phyloP scores from a whole-genome alignment of 2,113 vertebrate genomes.

The Bathybates hornii region DNA sequence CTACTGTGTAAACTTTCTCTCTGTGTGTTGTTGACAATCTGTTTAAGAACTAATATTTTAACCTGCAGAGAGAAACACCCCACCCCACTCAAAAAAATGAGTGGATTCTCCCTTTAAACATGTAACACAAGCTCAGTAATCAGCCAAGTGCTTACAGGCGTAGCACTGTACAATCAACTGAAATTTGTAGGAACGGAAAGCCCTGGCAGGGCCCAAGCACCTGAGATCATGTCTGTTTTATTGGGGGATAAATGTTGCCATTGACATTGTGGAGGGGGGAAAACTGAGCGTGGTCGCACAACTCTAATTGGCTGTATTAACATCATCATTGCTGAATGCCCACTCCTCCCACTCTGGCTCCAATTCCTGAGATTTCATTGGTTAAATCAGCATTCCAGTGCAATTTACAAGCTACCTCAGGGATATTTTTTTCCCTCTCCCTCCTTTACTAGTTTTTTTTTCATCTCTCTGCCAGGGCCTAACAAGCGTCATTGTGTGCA shows the following conservation, averaged over 20 bases:
- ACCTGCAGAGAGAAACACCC: background rate
- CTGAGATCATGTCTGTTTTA: conserved; percentile 63
- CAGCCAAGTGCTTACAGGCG: conserved; percentile 50
- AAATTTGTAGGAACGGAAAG: conserved; percentile 55
- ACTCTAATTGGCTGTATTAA: conserved; percentile 65
- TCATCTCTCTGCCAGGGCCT: conserved; percentile 17
- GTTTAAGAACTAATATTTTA: conserved; percentile 4
- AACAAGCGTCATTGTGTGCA: conserved; percentile 26
- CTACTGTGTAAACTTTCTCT: background rate
- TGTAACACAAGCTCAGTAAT: conserved; percentile 50
- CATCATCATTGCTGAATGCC: conserved; percentile 35
- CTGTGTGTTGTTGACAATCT: background rate
- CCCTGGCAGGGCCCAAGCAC: conserved; percentile 39
- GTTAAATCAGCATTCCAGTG: conserved; percentile 46
- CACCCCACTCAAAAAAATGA: background rate
- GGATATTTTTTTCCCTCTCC: background rate
- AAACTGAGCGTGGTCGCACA: background rate
- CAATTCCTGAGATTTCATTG: conserved; percentile 15
- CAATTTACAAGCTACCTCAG: conserved; percentile 49
- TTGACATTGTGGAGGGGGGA: conserved; percentile 29
- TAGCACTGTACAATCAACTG: conserved; percentile 55
- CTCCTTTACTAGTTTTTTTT: conserved; percentile 10
- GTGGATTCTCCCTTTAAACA: conserved; percentile 26
- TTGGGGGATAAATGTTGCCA: conserved; percentile 65
- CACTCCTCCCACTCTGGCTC: conserved; percentile 22